Evolutionary conservation across 2,113 vertebrate species (phyloP), one percentile per base, ranked within the genome.

Genomic region (Gracilinanus agilis): DNA sequence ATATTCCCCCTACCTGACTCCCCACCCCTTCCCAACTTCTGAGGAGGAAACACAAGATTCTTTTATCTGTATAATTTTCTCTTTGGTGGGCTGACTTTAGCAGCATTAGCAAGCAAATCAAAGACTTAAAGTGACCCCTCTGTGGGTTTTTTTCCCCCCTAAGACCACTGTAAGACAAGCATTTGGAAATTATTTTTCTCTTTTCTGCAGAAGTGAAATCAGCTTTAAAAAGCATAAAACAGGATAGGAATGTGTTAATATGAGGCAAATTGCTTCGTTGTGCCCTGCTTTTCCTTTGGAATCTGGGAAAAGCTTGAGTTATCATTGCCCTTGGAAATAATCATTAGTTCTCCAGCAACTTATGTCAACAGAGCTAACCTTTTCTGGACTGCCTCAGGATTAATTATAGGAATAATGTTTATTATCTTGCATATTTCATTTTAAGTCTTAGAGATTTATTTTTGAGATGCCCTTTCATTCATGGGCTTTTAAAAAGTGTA

Each of bases 351-450:
- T 88, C 44, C 24, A 91, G 93, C 23, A 94, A 54, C 56, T 94
- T 92, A 49, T n/a, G 92, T 90, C 88, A 88, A 75, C 54, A 83
- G 13, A 93, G 55, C 88, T 9, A 90, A 90, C 44, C 54, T 61
- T 95, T 92, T 55, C 89, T 88, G 25, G 55, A 83, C 55, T 95
- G 94, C 90, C 94, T 92, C 55, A 91, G 13, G 55, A 95, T 94
- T 49, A 90, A 29, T 61, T 53, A 44, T 90, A 40, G 19, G 90
- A 93, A 83, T 21, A 94, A 89, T 61, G 40, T 91, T 92, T 75
- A 16, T 11, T 75, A 7, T 75, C 16, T 75, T 40, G 67, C 40
- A 0, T 83, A 83, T 40, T 19, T 83, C 67, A 83, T 83, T 83
- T 83, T 83, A 34, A 83, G n/a, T 40, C 19, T 75, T 75, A 83